Evolutionary conservation across 1,140 invertebrate genomes (phyloP), one percentile per base, ranked within the genome.

Genomic region (Ptiloglossa arizonensis): DNA sequence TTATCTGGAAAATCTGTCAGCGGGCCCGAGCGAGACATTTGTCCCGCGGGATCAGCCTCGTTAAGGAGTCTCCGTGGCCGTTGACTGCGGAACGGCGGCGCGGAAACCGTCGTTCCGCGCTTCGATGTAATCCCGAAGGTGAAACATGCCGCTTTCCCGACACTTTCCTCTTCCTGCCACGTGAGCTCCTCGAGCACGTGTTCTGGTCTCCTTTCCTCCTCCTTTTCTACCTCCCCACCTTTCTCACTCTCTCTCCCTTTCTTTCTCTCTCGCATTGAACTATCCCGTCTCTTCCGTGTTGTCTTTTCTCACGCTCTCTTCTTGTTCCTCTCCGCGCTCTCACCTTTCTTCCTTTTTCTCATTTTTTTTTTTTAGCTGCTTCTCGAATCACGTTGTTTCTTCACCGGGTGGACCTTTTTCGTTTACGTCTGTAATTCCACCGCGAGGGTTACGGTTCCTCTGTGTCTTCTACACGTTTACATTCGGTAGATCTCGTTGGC

Each of bases 1-100:
- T 86, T 86, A 86, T 68, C 79, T 72, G 46, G 44, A 32, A 67
- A 56, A 81, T 85, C 57, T 75, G 66, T 85, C 70, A n/a, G 32
- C 54, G 59, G 13, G 24, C n/a, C 44, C 54, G 54, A 57, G 48
- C 41, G 27, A 64, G 73, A 50, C 72, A 68, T 76, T 79, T 52
- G 62, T 86, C 72, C 64, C 52, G 27, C 19, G 80, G 69, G 68
- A 67, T 85, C 76, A 22, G 2, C 52, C 83, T 85, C 63, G 64
- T 86, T 86, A 86, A 75, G 67, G 57, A 54, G 35, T 69, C 32
- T 46, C 50, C 52, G 52, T 46, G 59, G 69, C n/a, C 35, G 54
- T 57, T 22, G 24, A n/a, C 27, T 38, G 35, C 56, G 59, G 22
- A 57, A 69, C 56, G 59, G 19, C 32, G 50, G n/a, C 17, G 41